These are phyloP conservation scores for Sebastes diploproa DNA, from an alignment of 2,797 vertebrate genomes.

Conservation along the genomic window DNA sequence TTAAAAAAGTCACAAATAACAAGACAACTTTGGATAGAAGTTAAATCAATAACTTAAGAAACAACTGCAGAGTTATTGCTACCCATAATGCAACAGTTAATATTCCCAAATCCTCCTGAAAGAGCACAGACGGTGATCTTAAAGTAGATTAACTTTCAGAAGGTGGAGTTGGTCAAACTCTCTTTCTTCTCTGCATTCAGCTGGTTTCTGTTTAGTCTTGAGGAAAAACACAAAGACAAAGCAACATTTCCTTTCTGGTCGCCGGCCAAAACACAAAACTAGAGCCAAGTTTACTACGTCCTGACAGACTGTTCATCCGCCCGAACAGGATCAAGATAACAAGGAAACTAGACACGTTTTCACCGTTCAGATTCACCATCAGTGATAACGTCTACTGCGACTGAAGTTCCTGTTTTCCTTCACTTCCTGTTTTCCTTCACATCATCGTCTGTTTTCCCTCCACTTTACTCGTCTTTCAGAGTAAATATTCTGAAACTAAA, in stretches of 20 bases:
- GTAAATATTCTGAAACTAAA: not conserved
- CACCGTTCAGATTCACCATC: not conserved
- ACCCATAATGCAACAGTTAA: not conserved
- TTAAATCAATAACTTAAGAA: slow-evolving; percentile 18
- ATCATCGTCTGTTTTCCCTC: not conserved
- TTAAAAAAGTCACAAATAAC: not conserved
- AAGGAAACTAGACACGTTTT: not conserved
- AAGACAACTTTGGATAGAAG: not conserved
- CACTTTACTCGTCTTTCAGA: not conserved
- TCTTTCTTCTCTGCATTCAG: not conserved
- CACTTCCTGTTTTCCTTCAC: slow-evolving; percentile 16
- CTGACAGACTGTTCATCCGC: not conserved
- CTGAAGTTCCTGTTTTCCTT: not conserved
- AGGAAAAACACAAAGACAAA: slow-evolving; percentile 53
- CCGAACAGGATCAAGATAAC: not conserved
- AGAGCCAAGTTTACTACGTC: not conserved
- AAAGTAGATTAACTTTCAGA: too few relatives aligned
- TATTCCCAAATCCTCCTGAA: not conserved
- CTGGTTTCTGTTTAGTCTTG: slow-evolving; percentile 55
- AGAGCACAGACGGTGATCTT: not conserved
- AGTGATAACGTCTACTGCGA: not conserved
- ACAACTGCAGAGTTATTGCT: not conserved
- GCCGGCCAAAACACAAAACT: not conserved
- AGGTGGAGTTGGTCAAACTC: too few relatives aligned
- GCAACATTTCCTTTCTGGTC: slow-evolving; percentile 38